Evolutionary conservation across 2,797 vertebrate species (phyloP).

Genomic region (Triplophysa bombifrons): DNA sequence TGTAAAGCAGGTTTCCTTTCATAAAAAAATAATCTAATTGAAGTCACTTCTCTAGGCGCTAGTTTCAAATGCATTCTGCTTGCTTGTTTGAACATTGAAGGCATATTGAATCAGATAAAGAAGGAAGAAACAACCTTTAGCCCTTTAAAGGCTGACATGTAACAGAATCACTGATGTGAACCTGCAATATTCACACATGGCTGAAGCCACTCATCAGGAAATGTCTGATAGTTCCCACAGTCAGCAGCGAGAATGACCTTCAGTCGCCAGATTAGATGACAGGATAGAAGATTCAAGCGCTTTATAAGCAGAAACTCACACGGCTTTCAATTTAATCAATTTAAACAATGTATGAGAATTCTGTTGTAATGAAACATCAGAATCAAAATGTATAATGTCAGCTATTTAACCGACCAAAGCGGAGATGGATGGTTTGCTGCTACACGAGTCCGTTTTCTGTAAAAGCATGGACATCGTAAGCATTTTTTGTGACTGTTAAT

Average conservation of each 20-base stretch:
- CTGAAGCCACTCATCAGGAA: constrained; percentile 58
- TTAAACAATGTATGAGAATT: constrained; percentile 70
- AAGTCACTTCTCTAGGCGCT: neutral
- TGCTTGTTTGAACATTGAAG: constrained; percentile 39
- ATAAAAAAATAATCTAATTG: constrained; percentile 5
- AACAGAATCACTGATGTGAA: constrained; percentile 51
- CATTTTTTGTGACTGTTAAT: constrained; percentile 27
- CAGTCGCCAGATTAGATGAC: constrained; percentile 58
- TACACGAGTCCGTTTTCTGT: constrained; percentile 34
- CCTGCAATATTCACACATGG: constrained; percentile 56
- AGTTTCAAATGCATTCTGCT: constrained; percentile 34
- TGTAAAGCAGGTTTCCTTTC: neutral
- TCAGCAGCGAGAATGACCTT: constrained; percentile 71
- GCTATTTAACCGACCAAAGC: constrained; percentile 62
- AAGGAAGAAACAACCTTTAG: constrained; percentile 44
- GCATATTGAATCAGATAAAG: constrained; percentile 42
- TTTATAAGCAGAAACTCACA: constrained; percentile 47
- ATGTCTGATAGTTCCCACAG: constrained; percentile 68
- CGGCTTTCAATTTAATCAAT: constrained; percentile 67
- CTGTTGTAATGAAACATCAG: constrained; percentile 66
- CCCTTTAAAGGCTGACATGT: constrained; percentile 39
- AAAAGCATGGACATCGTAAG: constrained; percentile 24
- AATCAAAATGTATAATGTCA: constrained; percentile 68
- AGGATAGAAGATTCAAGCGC: constrained; percentile 48
- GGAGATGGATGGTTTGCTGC: constrained; percentile 45